phyloP scores from a whole-genome alignment of 2,113 vertebrate genomes.

The Lanius collurio region DNA sequence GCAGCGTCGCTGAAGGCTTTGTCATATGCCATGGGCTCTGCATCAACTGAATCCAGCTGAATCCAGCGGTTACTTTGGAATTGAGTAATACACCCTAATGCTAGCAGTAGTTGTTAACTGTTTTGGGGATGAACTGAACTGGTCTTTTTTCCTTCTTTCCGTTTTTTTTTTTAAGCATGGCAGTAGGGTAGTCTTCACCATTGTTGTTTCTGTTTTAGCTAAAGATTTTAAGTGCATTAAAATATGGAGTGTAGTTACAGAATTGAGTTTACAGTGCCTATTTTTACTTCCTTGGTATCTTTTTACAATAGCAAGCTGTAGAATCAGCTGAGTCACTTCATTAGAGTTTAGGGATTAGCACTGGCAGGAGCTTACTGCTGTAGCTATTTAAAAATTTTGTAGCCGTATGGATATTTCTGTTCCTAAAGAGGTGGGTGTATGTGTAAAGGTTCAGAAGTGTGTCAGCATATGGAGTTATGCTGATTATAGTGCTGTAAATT shows the following conservation, averaged over 20 bases:
- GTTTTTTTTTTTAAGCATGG: not conserved
- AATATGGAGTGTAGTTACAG: not conserved
- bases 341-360: not conserved
- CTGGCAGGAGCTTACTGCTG: not conserved
- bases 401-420: not conserved
- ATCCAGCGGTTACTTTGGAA: not conserved
- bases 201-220: not conserved
- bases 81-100: not conserved
- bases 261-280: not conserved
- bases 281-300: conserved; percentile 17
- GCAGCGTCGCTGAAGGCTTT: not conserved
- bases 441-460: not conserved
- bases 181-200: not conserved
- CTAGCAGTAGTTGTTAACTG: not conserved
- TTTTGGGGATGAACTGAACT: not conserved
- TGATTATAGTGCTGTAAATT: not conserved
- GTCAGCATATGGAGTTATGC: not conserved
- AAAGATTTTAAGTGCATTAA: not conserved
- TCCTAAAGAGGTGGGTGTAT: not conserved
- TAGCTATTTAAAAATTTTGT: not conserved
- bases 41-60: not conserved
- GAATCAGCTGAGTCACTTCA: conserved; percentile 52
- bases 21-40: not conserved
- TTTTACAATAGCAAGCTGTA: not conserved
- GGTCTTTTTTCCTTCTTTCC: not conserved